A percentile compares a stretch with the other conserved stretches of the same genome.
Conservation (phyloP, 1,140 invertebrate species). For the Ips nitidus region DNA sequence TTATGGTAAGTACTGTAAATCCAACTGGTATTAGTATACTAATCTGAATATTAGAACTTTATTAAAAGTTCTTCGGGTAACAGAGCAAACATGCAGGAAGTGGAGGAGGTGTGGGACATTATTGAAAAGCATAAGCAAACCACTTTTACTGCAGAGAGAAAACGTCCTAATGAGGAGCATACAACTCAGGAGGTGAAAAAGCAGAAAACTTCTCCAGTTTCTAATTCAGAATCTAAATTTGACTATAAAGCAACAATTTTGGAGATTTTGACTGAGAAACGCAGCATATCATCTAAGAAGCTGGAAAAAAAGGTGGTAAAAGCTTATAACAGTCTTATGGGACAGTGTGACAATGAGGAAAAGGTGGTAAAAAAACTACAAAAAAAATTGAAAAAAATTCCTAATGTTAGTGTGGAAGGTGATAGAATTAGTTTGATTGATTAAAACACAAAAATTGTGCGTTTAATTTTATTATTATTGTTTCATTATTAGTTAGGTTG, state of each 20-base stretch:
- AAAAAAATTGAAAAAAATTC: conserved; percentile 53
- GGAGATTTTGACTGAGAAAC: conserved; percentile 49
- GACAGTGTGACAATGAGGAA: conserved; percentile 43
- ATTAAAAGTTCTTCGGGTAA: conserved; percentile 62
- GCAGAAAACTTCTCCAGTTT: conserved; percentile 34
- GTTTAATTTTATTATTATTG: too few species aligned
- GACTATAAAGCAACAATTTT: conserved; percentile 51
- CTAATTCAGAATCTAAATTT: conserved; percentile 45
- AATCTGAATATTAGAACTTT: conserved; percentile 59
- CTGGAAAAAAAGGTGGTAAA: conserved; percentile 52
- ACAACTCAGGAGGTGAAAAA: not conserved
- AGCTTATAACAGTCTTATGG: conserved; percentile 46
- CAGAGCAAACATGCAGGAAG: conserved; percentile 58
- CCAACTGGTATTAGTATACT: conserved; percentile 4
- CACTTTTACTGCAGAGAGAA: conserved; percentile 1
- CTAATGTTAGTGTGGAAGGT: conserved; percentile 34
- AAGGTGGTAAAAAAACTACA: conserved; percentile 52
- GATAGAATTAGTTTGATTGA: conserved; percentile 21
- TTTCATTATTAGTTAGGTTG: too few species aligned
- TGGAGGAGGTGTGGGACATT: conserved; percentile 68
- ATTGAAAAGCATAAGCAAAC: conserved; percentile 62
- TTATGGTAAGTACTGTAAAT: conserved; percentile 57
- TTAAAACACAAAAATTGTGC: not conserved
- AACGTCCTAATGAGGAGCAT: conserved; percentile 13
- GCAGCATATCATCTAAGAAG: conserved; percentile 52